A percentile compares a stretch with the other conserved stretches of the same genome.
These are phyloP conservation scores for Sceloporus undulatus DNA, from an alignment of 2,113 vertebrate species.

Conservation along the genomic window DNA sequence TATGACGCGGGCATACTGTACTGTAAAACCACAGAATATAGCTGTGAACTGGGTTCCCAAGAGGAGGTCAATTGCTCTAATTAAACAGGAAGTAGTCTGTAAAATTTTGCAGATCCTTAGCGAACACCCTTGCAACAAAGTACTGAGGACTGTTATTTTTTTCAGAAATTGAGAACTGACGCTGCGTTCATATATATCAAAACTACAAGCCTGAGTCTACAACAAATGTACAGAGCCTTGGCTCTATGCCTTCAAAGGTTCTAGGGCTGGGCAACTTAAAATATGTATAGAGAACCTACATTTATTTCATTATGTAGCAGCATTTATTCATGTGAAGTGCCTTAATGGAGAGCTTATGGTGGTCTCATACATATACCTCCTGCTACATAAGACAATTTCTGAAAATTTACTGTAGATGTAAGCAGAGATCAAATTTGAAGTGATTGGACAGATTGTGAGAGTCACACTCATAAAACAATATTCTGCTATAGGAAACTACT, in stretches of 20 bases:
- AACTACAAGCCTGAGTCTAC: not conserved
- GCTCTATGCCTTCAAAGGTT: not conserved
- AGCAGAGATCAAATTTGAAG: not conserved
- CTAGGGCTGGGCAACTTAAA: not conserved
- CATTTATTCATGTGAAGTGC: not conserved
- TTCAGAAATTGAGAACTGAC: not conserved
- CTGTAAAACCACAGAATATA: not conserved
- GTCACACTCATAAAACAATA: no score
- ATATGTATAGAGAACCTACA: not conserved
- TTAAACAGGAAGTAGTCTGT: not conserved
- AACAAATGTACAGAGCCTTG: not conserved
- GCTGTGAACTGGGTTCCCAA: not conserved
- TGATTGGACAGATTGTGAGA: no score
- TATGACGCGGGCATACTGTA: no score
- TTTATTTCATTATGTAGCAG: not conserved
- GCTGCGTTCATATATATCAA: not conserved
- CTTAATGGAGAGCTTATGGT: not conserved
- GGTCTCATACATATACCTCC: not conserved
- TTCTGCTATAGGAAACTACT: not conserved
- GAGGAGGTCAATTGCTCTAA: not conserved
- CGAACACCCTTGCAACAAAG: not conserved
- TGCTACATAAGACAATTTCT: not conserved
- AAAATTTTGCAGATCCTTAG: not conserved
- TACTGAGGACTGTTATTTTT: not conserved
- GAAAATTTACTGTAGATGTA: no score